These are phyloP conservation scores for Sialia sialis DNA, from an alignment of 2,113 vertebrate genomes.

Conservation along the genomic window DNA sequence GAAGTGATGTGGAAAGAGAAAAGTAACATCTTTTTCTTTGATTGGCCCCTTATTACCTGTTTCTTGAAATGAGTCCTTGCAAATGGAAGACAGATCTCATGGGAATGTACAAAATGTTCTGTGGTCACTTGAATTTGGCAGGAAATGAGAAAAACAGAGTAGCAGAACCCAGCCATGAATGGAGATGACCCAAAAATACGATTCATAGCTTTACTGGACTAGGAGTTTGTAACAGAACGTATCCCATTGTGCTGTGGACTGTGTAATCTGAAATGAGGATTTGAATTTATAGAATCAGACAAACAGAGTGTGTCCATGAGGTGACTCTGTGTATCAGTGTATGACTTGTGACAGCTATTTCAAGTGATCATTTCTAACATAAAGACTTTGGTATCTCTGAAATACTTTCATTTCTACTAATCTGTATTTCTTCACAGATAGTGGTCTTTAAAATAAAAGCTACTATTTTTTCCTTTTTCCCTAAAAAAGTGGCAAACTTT, in stretches of 20 bases:
- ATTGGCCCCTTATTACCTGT: not conserved
- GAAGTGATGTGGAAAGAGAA: not conserved
- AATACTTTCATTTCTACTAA: not conserved
- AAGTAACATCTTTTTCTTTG: not conserved
- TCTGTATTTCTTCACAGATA: not conserved
- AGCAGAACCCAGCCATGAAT: not conserved
- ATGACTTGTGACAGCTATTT: not conserved
- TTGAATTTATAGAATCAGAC: not conserved
- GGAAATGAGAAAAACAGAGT: not conserved
- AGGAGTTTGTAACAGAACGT: not conserved
- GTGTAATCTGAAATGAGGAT: not conserved
- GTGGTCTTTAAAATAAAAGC: not conserved
- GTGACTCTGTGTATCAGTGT: accelerated
- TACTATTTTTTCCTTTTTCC: not conserved
- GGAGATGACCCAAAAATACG: not conserved
- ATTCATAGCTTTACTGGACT: not conserved
- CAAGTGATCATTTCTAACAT: not conserved
- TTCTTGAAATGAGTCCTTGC: not conserved
- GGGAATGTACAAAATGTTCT: not conserved
- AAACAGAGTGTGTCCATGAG: not conserved
- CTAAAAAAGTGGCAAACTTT: not conserved
- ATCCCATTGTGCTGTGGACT: not conserved
- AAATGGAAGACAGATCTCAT: not conserved
- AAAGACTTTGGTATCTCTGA: not conserved
- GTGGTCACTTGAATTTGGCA: not conserved